Conservation (phyloP, 1,140 invertebrate genomes). For the Frieseomelitta varia region DNA sequence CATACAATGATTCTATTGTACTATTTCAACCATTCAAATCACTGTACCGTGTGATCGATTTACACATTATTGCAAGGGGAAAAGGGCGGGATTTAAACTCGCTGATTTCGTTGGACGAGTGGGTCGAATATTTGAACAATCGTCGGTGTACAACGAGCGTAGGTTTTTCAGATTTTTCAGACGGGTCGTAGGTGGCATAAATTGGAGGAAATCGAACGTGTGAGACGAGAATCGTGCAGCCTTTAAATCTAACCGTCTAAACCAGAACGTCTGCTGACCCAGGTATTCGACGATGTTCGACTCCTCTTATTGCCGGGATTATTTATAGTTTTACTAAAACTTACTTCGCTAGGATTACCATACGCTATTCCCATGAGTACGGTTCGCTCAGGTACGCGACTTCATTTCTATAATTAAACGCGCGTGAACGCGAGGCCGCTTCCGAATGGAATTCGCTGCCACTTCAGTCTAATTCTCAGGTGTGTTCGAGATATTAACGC, state of each 20-base stretch:
- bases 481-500: slow-evolving; percentile 13
- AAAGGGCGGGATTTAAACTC: neutral
- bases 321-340: slow-evolving; percentile 70
- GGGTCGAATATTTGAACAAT: neutral
- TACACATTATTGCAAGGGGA: neutral
- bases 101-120: neutral
- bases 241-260: slow-evolving; percentile 35
- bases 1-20: neutral
- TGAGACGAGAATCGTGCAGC: neutral
- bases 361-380: slow-evolving; percentile 55
- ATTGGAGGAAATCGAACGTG: neutral
- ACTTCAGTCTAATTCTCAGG: slow-evolving; percentile 18
- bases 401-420: slow-evolving; percentile 68
- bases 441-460: slow-evolving; percentile 48
- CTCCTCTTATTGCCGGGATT: slow-evolving; percentile 62
- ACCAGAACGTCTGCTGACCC: slow-evolving; percentile 59
- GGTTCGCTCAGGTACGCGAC: slow-evolving; percentile 56
- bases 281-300: slow-evolving; percentile 57
- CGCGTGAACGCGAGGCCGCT: slow-evolving; percentile 36
- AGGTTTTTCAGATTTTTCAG: neutral
- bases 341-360: slow-evolving; percentile 64
- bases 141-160: neutral
- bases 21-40: neutral
- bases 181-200: neutral
- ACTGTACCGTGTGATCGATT: neutral